Percentiles rank a stretch among this genome's conserved stretches.
phyloP scores from a whole-genome alignment of 2,888 invertebrate genomes.

The Diloba caeruleocephala region DNA sequence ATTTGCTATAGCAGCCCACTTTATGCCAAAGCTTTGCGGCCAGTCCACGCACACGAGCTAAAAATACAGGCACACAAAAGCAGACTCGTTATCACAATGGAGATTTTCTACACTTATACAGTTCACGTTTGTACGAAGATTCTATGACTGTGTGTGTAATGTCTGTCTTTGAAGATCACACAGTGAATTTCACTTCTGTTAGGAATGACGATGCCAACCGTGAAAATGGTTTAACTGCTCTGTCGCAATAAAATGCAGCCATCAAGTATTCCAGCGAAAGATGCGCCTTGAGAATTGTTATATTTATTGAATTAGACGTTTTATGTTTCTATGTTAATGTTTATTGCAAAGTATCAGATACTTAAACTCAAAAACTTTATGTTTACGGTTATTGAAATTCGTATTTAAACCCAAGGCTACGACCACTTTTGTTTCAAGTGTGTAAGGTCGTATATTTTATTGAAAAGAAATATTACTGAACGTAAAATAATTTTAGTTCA shows the following conservation, averaged over 20 bases:
- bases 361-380: constrained; percentile 29
- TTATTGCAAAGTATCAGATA: constrained; percentile 46
- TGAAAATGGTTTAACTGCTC: constrained; percentile 65
- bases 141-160: constrained; percentile 23
- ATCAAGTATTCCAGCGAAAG: constrained; percentile 57
- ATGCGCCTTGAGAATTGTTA: constrained; percentile 62
- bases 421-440: neutral
- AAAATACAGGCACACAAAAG: neutral
- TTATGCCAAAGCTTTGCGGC: constrained; percentile 14
- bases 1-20: constrained; percentile 19
- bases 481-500: constrained; percentile 4
- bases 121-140: neutral
- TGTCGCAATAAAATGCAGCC: constrained; percentile 67
- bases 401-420: neutral
- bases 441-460: neutral
- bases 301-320: constrained; percentile 62
- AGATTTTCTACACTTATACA: neutral
- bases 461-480: neutral
- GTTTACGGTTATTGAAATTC: constrained; percentile 23
- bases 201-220: constrained; percentile 54
- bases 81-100: neutral
- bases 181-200: constrained; percentile 39
- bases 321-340: constrained; percentile 45
- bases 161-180: constrained; percentile 26
- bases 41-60: constrained; percentile 23